Percentiles rank a stretch among this genome's conserved stretches.
Conservation (phyloP, 2,888 invertebrate species). For the Xestoiulus laeticollis region DNA sequence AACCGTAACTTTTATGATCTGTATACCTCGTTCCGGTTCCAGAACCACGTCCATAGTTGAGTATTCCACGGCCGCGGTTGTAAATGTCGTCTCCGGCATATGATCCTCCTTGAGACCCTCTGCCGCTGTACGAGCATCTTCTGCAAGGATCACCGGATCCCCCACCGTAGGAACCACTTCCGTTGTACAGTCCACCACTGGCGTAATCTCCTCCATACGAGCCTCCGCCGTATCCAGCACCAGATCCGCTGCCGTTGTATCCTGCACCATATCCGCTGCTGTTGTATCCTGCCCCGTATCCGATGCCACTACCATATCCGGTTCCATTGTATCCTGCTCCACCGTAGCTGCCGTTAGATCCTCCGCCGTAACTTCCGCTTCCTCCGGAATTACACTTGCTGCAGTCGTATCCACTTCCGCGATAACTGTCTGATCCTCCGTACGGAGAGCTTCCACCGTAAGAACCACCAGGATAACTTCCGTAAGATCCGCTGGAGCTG, state of each 20-base stretch:
- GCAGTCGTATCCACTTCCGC: neutral
- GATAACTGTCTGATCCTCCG: neutral
- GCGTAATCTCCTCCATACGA: neutral
- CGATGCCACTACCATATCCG: neutral
- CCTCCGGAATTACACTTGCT: neutral
- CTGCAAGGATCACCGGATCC: neutral
- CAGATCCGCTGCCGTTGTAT: neutral
- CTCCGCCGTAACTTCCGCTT: neutral
- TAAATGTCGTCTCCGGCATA: neutral
- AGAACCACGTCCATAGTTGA: neutral
- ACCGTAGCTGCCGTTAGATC: neutral
- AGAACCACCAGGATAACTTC: neutral
- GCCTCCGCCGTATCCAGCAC: neutral
- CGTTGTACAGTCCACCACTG: neutral
- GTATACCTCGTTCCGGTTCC: neutral
- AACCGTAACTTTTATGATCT: neutral
- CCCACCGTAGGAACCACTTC: neutral
- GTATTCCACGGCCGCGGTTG: neutral
- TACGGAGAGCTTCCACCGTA: neutral
- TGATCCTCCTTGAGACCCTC: neutral
- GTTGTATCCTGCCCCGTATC: neutral
- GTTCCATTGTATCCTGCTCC: neutral
- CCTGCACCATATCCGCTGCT: neutral
- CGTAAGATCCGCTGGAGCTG: neutral
- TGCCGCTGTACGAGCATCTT: constrained; percentile 10